These are phyloP conservation scores for Harmothoe impar DNA, from an alignment of 2,888 invertebrate species.

Conservation along the genomic window DNA sequence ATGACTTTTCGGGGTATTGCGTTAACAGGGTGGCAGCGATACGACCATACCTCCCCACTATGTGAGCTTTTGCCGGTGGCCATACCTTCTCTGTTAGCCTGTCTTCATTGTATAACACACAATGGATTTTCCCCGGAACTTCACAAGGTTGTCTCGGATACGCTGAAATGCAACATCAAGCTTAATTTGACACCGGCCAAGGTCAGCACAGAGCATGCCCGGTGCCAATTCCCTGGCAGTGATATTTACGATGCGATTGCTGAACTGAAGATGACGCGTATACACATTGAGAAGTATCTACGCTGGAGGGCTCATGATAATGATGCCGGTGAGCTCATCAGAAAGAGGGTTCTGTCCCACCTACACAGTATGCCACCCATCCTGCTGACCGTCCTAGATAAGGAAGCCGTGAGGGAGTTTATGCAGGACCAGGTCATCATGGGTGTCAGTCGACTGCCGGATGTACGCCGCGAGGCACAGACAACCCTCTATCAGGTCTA, in stretches of 20 bases:
- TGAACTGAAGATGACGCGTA: constrained; percentile 26
- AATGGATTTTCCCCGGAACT: constrained; percentile 73
- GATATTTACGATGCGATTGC: constrained; percentile 82
- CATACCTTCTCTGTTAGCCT: constrained; percentile 82
- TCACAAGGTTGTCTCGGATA: constrained; percentile 73
- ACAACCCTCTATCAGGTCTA: not conserved
- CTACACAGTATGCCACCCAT: not conserved
- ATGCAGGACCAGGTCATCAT: not conserved
- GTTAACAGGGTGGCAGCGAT: constrained; percentile 84
- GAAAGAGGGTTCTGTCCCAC: not conserved
- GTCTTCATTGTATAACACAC: constrained; percentile 64
- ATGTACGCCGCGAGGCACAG: constrained; percentile 21
- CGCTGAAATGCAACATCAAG: constrained; percentile 74
- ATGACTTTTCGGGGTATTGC: constrained; percentile 81
- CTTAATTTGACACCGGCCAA: constrained; percentile 77
- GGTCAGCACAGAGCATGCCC: constrained; percentile 70
- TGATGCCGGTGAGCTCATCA: not conserved
- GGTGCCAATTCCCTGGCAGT: constrained; percentile 85
- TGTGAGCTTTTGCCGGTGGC: constrained; percentile 84
- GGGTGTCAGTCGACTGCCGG: not conserved
- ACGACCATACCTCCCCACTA: constrained; percentile 83
- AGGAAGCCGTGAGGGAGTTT: constrained; percentile 1
- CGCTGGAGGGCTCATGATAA: not conserved
- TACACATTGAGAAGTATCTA: constrained; percentile 12
- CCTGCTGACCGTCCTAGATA: not conserved